Evolutionary conservation across 2,113 vertebrate species (phyloP).

Genomic region (Percina caprodes): DNA sequence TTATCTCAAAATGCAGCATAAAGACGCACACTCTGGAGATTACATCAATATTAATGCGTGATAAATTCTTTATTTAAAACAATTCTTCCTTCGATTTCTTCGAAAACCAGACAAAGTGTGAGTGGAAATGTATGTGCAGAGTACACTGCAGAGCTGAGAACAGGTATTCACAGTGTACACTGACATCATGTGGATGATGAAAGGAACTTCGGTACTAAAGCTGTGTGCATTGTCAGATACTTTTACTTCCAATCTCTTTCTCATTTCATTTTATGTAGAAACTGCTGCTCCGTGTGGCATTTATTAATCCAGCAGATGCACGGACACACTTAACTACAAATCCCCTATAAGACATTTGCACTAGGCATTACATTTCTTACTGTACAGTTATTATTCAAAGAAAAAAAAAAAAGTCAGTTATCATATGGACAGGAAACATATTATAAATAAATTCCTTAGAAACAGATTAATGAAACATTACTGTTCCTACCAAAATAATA

Average conservation of each 20-base stretch:
- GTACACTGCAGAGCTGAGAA: constrained; percentile 33
- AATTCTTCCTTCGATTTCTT: constrained; percentile 13
- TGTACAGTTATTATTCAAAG: constrained; percentile 1
- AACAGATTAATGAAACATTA: neutral
- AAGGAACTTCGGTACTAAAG: neutral
- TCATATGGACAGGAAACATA: neutral
- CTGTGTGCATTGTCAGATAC: neutral
- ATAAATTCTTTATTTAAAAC: constrained; percentile 59
- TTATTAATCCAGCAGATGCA: constrained; percentile 8
- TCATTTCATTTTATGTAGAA: neutral
- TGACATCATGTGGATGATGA: constrained; percentile 77
- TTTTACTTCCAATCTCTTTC: neutral
- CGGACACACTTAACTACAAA: neutral
- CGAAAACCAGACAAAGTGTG: neutral
- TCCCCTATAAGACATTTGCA: neutral
- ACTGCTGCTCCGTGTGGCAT: neutral
- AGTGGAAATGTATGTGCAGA: neutral
- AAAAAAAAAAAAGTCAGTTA: neutral
- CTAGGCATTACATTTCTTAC: neutral
- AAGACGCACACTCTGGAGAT: constrained; percentile 9
- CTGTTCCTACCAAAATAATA: neutral
- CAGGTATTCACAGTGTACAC: constrained; percentile 25
- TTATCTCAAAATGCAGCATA: neutral
- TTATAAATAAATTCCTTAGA: neutral
- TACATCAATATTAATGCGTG: neutral